Base-by-base conservation (phyloP, 2,113 vertebrate species). In the Erpornis zantholeuca region DNA sequence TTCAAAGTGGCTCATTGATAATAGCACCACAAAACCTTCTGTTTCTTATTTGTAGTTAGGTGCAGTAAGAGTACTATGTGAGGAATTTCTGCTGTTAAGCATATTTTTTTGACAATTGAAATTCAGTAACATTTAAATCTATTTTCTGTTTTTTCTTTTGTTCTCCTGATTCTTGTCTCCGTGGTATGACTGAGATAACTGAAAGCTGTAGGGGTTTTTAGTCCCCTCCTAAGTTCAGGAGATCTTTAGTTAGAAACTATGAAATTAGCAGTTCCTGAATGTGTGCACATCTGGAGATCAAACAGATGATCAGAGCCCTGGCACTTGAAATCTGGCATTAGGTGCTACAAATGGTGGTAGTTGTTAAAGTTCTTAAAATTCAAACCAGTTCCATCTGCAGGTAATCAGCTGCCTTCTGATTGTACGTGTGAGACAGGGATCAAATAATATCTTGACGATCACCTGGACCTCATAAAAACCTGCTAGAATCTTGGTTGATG, bases 401-500 rank as follows among this genome's bases (percentile, higher is more conserved):
- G 38, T 96, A 68, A 92, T 66, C 52, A 81, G 5, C 54, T 90
- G 24, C 56, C 47, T 95, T 35, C 18, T 54, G 70, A 8, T 29
- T n/a, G 38, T 80, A 57, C 22, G 36, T 47, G 17, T 71, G 83
- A 94, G 84, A 73, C 1, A 8, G 21, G 33, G 60, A 83, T 90
- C 54, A 94, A 90, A 80, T 70, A 87, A 66, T 92, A n/a, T 27
- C 47, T 73, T 88, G 63, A 86, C 81, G 59, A 95, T 85, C 94
- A 94, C 84, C 79, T 92, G 87, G 78, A 71, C 35, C 31, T 94
- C 85, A 91, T 93, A 90, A 96, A 94, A 83, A 18, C 20, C 47
- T 64, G 9, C 10, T 71, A 64, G 40, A 61, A 76, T 6, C 29
- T 54, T 24, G 4, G 17, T 9, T 84, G 61, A 54, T 16, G 28